A percentile compares a stretch with the other conserved stretches of the same genome.
Evolutionary conservation across 2,888 invertebrate species (phyloP).

Genomic region (Cremastobaeus sp.): DNA sequence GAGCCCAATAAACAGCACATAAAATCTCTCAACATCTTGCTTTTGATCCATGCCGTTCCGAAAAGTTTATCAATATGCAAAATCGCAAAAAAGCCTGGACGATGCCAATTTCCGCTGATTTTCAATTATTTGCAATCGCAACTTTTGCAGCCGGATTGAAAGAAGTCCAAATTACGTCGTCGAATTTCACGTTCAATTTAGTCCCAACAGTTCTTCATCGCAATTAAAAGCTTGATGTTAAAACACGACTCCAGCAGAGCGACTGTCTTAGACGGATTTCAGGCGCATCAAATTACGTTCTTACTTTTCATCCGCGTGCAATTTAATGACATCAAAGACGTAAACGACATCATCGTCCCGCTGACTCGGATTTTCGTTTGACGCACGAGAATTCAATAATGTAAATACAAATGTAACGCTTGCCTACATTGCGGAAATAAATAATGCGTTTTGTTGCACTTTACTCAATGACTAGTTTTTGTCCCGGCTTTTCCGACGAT

Average conservation of each 20-base stretch:
- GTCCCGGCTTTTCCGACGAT: no score
- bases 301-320: slow-evolving; percentile 21
- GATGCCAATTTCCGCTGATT: no score
- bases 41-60: no score
- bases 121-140: no score
- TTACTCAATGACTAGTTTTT: slow-evolving; percentile 13
- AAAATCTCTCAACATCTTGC: no score
- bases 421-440: slow-evolving; percentile 9
- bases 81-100: no score
- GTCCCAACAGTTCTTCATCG: slow-evolving; percentile 16
- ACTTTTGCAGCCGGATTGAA: no score
- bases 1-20: no score
- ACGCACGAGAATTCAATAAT: slow-evolving; percentile 12
- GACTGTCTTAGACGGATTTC: slow-evolving; percentile 26
- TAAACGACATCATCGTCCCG: slow-evolving; percentile 12
- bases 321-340: slow-evolving; percentile 14
- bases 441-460: slow-evolving; percentile 30
- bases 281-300: slow-evolving; percentile 20
- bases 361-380: slow-evolving; percentile 8
- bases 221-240: slow-evolving; percentile 25
- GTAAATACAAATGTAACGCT: slow-evolving; percentile 7
- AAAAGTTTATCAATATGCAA: no score
- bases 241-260: slow-evolving; percentile 12
- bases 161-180: not conserved
- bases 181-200: slow-evolving; percentile 25